These are phyloP conservation scores for Parnassius apollo DNA, from an alignment of 2,888 invertebrate species.

Conservation along the genomic window DNA sequence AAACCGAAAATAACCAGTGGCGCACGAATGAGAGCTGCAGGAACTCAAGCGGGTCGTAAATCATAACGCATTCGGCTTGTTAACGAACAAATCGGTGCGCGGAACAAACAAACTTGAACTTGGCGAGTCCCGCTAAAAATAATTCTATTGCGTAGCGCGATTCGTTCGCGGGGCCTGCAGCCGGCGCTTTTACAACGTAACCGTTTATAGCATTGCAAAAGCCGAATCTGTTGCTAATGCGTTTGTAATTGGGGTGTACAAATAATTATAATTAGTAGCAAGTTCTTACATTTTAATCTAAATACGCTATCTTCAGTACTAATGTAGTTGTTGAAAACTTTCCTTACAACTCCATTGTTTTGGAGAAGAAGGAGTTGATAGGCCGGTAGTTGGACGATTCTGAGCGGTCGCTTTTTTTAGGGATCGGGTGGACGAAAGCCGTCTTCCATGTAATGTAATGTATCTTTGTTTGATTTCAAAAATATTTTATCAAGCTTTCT, in stretches of 20 bases:
- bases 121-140: slow-evolving; percentile 59
- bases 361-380: too few relatives aligned
- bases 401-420: too few relatives aligned
- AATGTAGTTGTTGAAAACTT: too few relatives aligned
- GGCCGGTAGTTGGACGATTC: too few relatives aligned
- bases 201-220: slow-evolving; percentile 14
- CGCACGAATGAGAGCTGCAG: slow-evolving; percentile 4
- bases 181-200: slow-evolving; percentile 35
- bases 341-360: too few relatives aligned
- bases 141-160: slow-evolving; percentile 41
- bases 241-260: not conserved
- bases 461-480: too few relatives aligned
- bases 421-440: too few relatives aligned
- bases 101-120: slow-evolving; percentile 64
- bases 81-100: slow-evolving; percentile 38
- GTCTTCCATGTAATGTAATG: too few relatives aligned
- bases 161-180: slow-evolving; percentile 24
- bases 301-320: too few relatives aligned
- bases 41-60: slow-evolving; percentile 28
- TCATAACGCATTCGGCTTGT: slow-evolving; percentile 18
- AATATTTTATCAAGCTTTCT: too few relatives aligned
- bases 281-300: too few relatives aligned
- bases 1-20: slow-evolving; percentile 10
- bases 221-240: not conserved
- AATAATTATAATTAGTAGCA: too few relatives aligned